These are phyloP conservation scores for Priapulus caudatus DNA, from an alignment of 2,888 invertebrate species.

Conservation along the genomic window DNA sequence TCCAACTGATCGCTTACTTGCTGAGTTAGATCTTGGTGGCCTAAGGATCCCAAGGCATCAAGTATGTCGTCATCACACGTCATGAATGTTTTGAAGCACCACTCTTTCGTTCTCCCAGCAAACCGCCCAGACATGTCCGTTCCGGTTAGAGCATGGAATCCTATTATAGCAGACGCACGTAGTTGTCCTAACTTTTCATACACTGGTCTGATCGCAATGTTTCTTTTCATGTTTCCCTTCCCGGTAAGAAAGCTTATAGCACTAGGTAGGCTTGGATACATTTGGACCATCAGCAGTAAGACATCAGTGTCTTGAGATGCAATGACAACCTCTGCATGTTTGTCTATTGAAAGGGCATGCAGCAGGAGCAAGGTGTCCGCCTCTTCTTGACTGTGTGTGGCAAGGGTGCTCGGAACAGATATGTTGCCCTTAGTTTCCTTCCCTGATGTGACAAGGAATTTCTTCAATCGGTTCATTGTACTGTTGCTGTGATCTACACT, in stretches of 20 bases:
- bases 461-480: slow-evolving; percentile 13
- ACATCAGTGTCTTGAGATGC: neutral
- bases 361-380: neutral
- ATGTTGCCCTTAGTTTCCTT: slow-evolving; percentile 13
- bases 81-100: slow-evolving; percentile 3
- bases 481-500: slow-evolving; percentile 13
- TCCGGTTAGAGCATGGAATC: slow-evolving; percentile 14
- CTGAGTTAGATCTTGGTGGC: neutral
- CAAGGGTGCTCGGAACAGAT: neutral
- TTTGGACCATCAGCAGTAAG: neutral
- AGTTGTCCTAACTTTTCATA: slow-evolving; percentile 13
- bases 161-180: slow-evolving; percentile 14
- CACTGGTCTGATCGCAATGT: slow-evolving; percentile 9
- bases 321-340: neutral
- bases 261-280: neutral
- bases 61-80: neutral
- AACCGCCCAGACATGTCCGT: slow-evolving; percentile 8
- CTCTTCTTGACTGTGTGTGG: slow-evolving; percentile 1
- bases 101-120: neutral
- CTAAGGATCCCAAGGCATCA: neutral
- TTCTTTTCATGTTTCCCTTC: slow-evolving; percentile 8
- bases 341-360: neutral
- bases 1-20: neutral
- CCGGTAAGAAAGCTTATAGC: neutral
- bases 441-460: slow-evolving; percentile 15